These are phyloP conservation scores for Dendrolimus pini DNA, from an alignment of 2,888 invertebrate genomes.

Conservation along the genomic window DNA sequence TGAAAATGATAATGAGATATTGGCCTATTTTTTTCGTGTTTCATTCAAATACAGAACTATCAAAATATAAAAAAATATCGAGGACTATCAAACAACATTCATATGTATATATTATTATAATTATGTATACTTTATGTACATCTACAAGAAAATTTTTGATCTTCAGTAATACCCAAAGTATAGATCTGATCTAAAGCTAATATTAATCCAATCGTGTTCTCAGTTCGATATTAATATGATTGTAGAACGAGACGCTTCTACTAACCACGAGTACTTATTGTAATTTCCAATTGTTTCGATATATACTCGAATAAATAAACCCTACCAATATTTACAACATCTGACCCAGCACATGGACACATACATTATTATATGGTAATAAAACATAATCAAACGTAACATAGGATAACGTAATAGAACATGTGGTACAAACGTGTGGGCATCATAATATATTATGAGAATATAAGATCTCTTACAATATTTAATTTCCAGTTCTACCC, in stretches of 20 bases:
- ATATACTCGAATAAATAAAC: slow-evolving; percentile 66
- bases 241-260: slow-evolving; percentile 49
- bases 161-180: slow-evolving; percentile 62
- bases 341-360: slow-evolving; percentile 73
- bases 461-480: slow-evolving; percentile 57
- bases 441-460: slow-evolving; percentile 47
- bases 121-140: slow-evolving; percentile 67
- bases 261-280: slow-evolving; percentile 38
- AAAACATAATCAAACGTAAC: slow-evolving; percentile 8
- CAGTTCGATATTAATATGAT: slow-evolving; percentile 55
- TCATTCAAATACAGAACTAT: slow-evolving; percentile 74
- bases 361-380: slow-evolving; percentile 34
- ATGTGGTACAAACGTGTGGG: slow-evolving; percentile 34
- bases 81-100: slow-evolving; percentile 76
- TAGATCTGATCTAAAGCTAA: slow-evolving; percentile 69
- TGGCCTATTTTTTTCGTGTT: slow-evolving; percentile 69
- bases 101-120: slow-evolving; percentile 68
- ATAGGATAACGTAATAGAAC: background rate
- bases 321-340: slow-evolving; percentile 70
- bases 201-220: slow-evolving; percentile 50
- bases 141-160: slow-evolving; percentile 71
- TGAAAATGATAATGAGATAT: slow-evolving; percentile 70
- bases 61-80: slow-evolving; percentile 78
- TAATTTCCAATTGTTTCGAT: slow-evolving; percentile 40
- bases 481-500: slow-evolving; percentile 71